phyloP scores from a whole-genome alignment of 2,797 vertebrate species.

The Helicolenus hilgendorfi region DNA sequence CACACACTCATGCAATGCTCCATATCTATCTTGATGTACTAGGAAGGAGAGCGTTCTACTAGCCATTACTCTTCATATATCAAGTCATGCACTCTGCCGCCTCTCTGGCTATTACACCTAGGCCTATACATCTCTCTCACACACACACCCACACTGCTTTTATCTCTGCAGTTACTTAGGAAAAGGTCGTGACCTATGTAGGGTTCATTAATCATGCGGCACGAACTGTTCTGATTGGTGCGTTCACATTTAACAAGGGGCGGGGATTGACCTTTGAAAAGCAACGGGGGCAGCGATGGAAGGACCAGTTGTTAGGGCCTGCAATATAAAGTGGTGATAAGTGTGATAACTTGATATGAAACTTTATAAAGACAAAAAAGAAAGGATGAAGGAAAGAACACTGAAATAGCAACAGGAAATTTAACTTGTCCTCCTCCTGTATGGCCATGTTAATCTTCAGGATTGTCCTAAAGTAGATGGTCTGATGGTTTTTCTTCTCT shows the following conservation, averaged over 20 bases:
- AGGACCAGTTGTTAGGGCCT: background rate
- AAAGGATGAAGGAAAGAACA: background rate
- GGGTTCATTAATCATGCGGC: slow-evolving; percentile 75
- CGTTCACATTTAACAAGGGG: slow-evolving; percentile 68
- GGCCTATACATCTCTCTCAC: slow-evolving; percentile 30
- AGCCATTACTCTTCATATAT: slow-evolving; percentile 77
- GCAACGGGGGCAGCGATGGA: background rate
- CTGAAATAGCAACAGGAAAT: background rate
- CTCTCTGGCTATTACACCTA: slow-evolving; percentile 55
- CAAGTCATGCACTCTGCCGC: slow-evolving; percentile 48
- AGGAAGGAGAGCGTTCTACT: slow-evolving; percentile 41
- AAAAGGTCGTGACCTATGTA: slow-evolving; percentile 78
- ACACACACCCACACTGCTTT: slow-evolving; percentile 28
- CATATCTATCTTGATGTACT: slow-evolving; percentile 67
- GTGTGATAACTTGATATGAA: background rate
- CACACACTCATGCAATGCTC: slow-evolving; percentile 3
- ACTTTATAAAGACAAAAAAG: background rate
- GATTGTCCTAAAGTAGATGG: background rate
- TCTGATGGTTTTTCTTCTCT: background rate
- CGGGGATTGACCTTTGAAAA: slow-evolving; percentile 73
- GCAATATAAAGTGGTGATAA: slow-evolving; percentile 15
- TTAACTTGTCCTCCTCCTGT: background rate
- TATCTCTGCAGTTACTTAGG: slow-evolving; percentile 51
- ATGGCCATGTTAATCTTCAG: background rate
- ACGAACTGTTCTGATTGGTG: slow-evolving; percentile 59